Evolutionary conservation across 2,888 invertebrate genomes (phyloP).

Genomic region (Orchestes rusci): DNA sequence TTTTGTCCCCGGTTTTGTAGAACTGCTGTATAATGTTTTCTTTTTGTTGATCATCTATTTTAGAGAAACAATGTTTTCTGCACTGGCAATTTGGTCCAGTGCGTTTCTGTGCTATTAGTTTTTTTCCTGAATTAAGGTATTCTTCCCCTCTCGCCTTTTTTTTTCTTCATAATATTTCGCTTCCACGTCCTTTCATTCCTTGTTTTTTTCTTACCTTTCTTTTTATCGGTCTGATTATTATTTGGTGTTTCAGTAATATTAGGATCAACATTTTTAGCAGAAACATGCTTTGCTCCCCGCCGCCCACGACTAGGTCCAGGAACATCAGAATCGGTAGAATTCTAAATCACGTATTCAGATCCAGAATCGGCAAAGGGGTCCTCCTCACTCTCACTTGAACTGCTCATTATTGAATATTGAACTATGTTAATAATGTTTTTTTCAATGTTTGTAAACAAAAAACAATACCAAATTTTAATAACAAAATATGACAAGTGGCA

Average conservation of each 20-base stretch:
- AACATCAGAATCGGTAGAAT: background rate
- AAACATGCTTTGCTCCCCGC: background rate
- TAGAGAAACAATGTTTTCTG: conserved; percentile 14
- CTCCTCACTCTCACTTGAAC: no score
- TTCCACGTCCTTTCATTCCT: conserved; percentile 1
- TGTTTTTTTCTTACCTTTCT: background rate
- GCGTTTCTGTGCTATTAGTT: conserved; percentile 4
- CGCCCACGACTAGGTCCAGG: background rate
- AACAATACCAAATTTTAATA: no score
- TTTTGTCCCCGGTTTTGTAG: conserved; percentile 10
- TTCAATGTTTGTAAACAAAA: no score
- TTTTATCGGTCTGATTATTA: background rate
- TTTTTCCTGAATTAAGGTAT: background rate
- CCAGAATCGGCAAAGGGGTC: no score
- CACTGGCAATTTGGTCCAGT: conserved; percentile 12
- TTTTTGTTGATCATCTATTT: conserved; percentile 3
- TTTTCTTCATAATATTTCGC: conserved; percentile 7
- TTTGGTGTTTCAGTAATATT: no score
- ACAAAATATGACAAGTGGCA: no score
- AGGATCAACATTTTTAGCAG: no score
- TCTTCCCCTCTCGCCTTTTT: conserved; percentile 11
- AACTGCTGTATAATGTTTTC: background rate
- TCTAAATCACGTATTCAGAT: no score
- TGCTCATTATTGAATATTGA: no score
- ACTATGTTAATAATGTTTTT: no score